Evolutionary conservation across 1,140 invertebrate species (phyloP), one percentile per base, ranked within the genome.

Genomic region (Metopolophium dirhodum): DNA sequence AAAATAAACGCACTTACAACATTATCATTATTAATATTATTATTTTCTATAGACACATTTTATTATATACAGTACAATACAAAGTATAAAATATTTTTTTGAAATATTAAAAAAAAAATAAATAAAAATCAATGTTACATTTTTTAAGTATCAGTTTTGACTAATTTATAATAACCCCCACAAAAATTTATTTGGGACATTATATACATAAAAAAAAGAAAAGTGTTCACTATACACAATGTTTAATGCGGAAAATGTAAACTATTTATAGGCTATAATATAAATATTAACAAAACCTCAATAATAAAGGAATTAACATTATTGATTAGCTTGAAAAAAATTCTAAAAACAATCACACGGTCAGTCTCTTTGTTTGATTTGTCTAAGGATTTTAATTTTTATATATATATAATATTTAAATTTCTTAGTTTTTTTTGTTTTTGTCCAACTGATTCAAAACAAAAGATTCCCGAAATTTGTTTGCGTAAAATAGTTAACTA

Each of bases 361-460:
- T 94, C 93, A 94, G 93, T 94, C 93, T 94, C 93, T 91, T 94
- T 94, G 93, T 94, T 94, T 93, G 93, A 94, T 93, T 93, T 93
- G 91, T 93, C 91, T 93, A 93, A 93, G 91, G 93, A 94, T 91
- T 94, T 92, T 49, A 86, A 91, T 91, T 91, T 37, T 92, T 94
- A 87, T 86, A 68, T 92, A 91, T 47, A 93, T 68, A 94, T 83
- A 51, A 49, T 49, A 89, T 92, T 92, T 91, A 90, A 61, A 61
- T 35, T 57, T 88, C n/a, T 51, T 57, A 90, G 88, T 26, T 41
- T 37, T 54, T 88, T 61, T 61, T 41, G 35, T 61, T 90, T 26
- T 68, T 90, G 26, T 45, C 26, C 57, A 94, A 93, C 90, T 87
- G 57, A 57, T 88, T 77, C 47, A 91, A 94, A 93, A 89, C 37